phyloP scores from a whole-genome alignment of 2,888 invertebrate species.

The Ischnus inquisitorius region DNA sequence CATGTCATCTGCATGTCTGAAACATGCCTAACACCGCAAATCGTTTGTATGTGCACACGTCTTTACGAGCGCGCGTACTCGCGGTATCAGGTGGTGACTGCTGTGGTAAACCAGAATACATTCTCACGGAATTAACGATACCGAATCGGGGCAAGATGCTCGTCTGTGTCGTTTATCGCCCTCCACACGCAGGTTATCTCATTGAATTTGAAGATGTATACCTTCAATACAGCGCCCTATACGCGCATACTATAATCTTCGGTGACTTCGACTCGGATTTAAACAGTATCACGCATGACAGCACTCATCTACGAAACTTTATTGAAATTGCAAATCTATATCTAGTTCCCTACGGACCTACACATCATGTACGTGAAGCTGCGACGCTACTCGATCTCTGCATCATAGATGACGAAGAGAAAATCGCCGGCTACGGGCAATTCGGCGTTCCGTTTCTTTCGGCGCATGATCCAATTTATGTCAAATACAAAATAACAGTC shows the following conservation, averaged over 20 bases:
- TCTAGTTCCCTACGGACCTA: background rate
- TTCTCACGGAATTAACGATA: too few species aligned
- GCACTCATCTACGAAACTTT: conserved; percentile 3
- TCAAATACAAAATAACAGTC: background rate
- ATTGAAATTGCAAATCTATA: background rate
- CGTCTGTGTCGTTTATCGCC: too few species aligned
- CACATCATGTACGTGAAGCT: conserved; percentile 1
- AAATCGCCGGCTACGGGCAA: conserved; percentile 7
- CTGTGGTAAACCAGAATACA: too few species aligned
- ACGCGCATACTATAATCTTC: background rate
- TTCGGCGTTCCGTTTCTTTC: conserved; percentile 24
- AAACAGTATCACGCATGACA: background rate
- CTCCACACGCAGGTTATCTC: background rate
- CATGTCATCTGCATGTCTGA: too few species aligned
- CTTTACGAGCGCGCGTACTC: too few species aligned
- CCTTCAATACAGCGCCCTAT: background rate
- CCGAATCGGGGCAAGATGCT: too few species aligned
- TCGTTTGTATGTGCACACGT: too few species aligned
- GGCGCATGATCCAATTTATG: conserved; percentile 28
- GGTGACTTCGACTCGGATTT: conserved; percentile 16
- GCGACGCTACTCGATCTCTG: conserved; percentile 11
- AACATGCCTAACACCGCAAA: too few species aligned
- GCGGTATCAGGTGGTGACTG: too few species aligned
- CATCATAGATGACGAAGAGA: conserved; percentile 1
- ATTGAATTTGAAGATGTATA: conserved; percentile 1